Evolutionary conservation across 2,797 vertebrate genomes (phyloP), one percentile per base, ranked within the genome.

Genomic region (Smutsia temminckii): DNA sequence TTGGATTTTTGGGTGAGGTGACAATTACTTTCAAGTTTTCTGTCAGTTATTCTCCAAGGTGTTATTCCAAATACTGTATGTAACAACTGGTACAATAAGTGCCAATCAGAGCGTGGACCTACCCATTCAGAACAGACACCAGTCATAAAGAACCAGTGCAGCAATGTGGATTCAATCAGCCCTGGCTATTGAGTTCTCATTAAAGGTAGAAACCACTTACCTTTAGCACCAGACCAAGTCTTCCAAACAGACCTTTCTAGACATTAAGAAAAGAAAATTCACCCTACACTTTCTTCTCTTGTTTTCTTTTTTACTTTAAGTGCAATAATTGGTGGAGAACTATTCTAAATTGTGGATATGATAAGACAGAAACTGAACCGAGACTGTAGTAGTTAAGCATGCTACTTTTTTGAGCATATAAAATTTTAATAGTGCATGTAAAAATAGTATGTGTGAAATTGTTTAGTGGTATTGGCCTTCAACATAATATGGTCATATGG

Each of bases 21-120:
- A 96, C 85, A 96, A 96, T 96, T 95, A 89, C 88, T 95, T 97
- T 92, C 90, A 96, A 96, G 81, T 95, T 92, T 94, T 97, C 85
- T 96, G 34, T 90, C 94, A 92, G 80, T 66, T 93, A 57, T 84
- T 94, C 92, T 95, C 95, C 61, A 55, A 88, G 59, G 95, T 93
- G 74, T 91, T 89, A 89, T 91, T 97, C 57, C 95, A 97, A 97
- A 91, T 92, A 88, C 55, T 85, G 61, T 87, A 85, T 90, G 66
- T 74, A 91, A 94, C 55, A 95, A 92, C 34, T 64, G 59, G 78
- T 42, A 77, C 66, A 91, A 72, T 89, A 91, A 81, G 32, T 87
- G 40, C 88, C 90, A 93, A 95, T 96, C 87, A 91, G 53, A 95
- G 25, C 0, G 1, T 16, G 21, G 6, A 66, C 21, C 6, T 29